phyloP scores from a whole-genome alignment of 2,797 vertebrate genomes.

The Poeciliopsis presidionis region DNA sequence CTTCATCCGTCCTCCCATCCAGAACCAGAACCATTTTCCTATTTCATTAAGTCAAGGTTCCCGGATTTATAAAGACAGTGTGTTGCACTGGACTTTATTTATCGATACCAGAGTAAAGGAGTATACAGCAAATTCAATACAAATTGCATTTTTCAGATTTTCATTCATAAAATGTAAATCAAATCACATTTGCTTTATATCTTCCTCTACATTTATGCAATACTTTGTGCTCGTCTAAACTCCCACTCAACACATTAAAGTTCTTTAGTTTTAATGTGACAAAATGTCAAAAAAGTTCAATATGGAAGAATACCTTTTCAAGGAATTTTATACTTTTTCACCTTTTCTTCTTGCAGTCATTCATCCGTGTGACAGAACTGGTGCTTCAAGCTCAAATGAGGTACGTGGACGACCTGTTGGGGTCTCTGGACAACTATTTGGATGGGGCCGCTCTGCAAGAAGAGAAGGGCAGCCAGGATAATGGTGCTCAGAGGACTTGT shows the following conservation, averaged over 20 bases:
- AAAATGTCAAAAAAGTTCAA: neutral
- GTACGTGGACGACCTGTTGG: constrained; percentile 83
- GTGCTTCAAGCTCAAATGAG: constrained; percentile 91
- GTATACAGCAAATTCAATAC: neutral
- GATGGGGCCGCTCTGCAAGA: constrained; percentile 80
- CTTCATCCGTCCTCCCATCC: too few species aligned
- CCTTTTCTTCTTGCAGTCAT: constrained; percentile 79
- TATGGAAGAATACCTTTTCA: neutral
- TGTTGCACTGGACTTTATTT: neutral
- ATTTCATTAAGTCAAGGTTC: neutral
- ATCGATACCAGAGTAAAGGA: neutral
- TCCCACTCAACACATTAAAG: neutral
- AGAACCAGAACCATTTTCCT: neutral
- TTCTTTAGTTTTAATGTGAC: neutral
- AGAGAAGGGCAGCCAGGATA: constrained; percentile 68
- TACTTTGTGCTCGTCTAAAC: neutral
- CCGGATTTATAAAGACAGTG: neutral
- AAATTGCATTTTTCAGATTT: neutral
- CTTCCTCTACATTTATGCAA: neutral
- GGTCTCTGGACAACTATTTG: constrained; percentile 76
- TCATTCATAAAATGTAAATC: neutral
- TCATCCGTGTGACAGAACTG: constrained; percentile 88
- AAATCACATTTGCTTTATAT: neutral
- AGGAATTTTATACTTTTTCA: neutral
- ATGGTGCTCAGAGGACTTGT: constrained; percentile 79